These are phyloP conservation scores for Drosophila sulfurigaster DNA, from an alignment of 1,140 invertebrate species.

Conservation along the genomic window DNA sequence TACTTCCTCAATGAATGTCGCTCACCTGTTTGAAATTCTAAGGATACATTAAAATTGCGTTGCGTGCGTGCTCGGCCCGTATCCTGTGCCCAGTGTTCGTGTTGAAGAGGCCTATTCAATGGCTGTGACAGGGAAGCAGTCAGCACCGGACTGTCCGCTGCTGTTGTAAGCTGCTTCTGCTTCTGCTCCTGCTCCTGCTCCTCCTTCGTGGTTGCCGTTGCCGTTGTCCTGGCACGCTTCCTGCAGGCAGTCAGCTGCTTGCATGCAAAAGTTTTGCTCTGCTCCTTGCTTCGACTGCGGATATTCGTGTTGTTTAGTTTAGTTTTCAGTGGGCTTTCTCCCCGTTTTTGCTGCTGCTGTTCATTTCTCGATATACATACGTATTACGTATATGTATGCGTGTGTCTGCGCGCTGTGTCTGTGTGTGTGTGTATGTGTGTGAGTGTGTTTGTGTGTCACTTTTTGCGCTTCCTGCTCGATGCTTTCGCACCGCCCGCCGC, in stretches of 20 bases:
- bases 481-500: constrained; percentile 62
- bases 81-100: constrained; percentile 63
- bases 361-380: neutral
- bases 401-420: constrained; percentile 9
- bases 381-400: neutral
- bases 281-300: constrained; percentile 49
- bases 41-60: constrained; percentile 81
- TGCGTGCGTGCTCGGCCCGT: constrained; percentile 54
- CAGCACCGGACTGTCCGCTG: constrained; percentile 61
- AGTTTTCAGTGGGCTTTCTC: constrained; percentile 46
- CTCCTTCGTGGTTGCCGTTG: constrained; percentile 19
- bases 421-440: constrained; percentile 25
- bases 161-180: constrained; percentile 13
- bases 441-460: constrained; percentile 60
- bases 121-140: constrained; percentile 49
- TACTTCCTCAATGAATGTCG: constrained; percentile 55
- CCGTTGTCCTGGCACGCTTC: constrained; percentile 58
- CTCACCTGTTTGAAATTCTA: constrained; percentile 83
- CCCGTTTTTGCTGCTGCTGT: constrained; percentile 20
- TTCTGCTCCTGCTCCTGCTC: constrained; percentile 11
- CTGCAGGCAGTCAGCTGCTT: constrained; percentile 76
- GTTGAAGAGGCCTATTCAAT: constrained; percentile 67
- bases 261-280: constrained; percentile 42
- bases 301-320: constrained; percentile 53
- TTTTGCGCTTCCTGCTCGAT: constrained; percentile 79